Percentiles rank a stretch among this genome's conserved stretches.
Evolutionary conservation across 2,797 vertebrate species (phyloP).

Genomic region (Paguma larvata): DNA sequence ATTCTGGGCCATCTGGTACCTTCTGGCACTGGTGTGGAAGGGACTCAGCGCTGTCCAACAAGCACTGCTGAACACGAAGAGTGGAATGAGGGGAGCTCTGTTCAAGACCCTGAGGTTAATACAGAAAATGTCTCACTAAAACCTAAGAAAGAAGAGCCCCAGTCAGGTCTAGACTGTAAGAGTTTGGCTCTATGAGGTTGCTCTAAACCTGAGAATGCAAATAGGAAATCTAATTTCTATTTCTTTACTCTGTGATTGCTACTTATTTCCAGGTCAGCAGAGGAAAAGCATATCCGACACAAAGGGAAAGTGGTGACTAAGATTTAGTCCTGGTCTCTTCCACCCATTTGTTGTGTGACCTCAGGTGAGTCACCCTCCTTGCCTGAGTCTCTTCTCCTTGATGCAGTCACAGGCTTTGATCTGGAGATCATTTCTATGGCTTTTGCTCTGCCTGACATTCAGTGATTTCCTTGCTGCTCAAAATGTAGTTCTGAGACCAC

Average conservation of each 20-base stretch:
- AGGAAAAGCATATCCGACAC: neutral
- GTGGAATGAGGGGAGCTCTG: neutral
- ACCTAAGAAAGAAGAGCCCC: slow-evolving; percentile 25
- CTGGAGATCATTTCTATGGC: neutral
- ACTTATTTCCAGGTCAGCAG: slow-evolving; percentile 19
- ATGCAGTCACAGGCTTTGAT: neutral
- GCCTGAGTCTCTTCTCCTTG: neutral
- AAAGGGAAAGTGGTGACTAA: slow-evolving; percentile 3
- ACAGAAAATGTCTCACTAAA: slow-evolving; percentile 6
- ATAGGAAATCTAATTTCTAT: slow-evolving; percentile 21
- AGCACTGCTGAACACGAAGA: neutral
- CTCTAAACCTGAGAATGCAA: slow-evolving; percentile 38
- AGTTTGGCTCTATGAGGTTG: neutral
- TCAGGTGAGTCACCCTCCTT: neutral
- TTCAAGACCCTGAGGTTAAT: neutral
- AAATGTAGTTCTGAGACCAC: neutral
- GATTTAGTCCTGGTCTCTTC: neutral
- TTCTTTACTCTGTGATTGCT: neutral
- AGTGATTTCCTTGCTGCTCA: neutral
- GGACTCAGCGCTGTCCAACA: neutral
- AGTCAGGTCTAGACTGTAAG: neutral
- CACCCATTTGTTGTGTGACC: neutral
- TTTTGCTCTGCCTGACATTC: neutral
- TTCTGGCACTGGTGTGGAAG: slow-evolving; percentile 20
- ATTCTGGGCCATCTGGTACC: slow-evolving; percentile 29